Evolutionary conservation across 1,140 invertebrate species (phyloP), one percentile per base, ranked within the genome.

Genomic region (Lepidurus apus): DNA sequence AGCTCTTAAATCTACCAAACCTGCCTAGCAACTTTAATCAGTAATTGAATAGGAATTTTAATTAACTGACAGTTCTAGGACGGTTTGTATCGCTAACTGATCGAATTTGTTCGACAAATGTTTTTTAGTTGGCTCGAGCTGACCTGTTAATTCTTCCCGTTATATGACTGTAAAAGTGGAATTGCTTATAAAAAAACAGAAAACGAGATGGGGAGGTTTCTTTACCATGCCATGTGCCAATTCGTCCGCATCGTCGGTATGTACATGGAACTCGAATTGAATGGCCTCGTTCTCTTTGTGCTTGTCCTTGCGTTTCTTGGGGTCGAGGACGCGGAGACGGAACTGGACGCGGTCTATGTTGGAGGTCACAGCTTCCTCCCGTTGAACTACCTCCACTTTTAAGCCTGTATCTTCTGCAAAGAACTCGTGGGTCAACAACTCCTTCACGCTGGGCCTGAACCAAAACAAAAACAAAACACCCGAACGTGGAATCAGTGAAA

Each of bases 221-320:
- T 83, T 85, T 85, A 92, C 91, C 97, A 99, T 98, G 86, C 98
- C 97, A 83, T 93, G 91, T 74, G 96, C 95, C 79, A 99, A 94
- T 84, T 96, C 93, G 83, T 99, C 95, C 80, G 95, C 93, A 84
- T 96, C 93, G 85, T 99, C 98, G 77, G 88, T 89, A 81, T 92
- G 90, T 80, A 98, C 92, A 85, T 98, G 95, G 88, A 98, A 99
- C 81, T 98, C 96, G 88, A 99, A 99, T 86, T 99, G 96, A 82
- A 99, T 98, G 9, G 97, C 98, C 87, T 99, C 98, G 86, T 99
- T 99, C 86, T 99, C 97, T 85, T 98, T 98, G 84, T 99, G 96
- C 81, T 95, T 95, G 82, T 94, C 93, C 81, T 92, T 93, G 81
- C 96, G 87, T 85, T 99, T 99, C 85, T 98, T 98, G 42, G 98